Base-by-base conservation (phyloP, 2,888 invertebrate genomes). In the Gryllus longicercus region DNA sequence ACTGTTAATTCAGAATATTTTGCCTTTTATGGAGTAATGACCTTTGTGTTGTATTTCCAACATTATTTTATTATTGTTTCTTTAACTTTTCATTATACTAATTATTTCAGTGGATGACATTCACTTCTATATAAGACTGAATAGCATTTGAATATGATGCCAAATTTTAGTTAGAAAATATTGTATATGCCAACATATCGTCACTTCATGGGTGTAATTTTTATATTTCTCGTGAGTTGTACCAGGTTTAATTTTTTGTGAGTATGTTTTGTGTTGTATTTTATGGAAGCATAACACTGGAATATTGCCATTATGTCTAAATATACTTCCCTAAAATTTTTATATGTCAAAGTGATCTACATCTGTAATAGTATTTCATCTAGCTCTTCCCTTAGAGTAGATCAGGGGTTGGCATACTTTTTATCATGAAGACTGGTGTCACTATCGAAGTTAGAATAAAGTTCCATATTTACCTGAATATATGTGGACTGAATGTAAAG, bases 71-170 rank as follows among this genome's bases (percentile, higher is more conserved):
- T 12, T 63, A 8, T 11, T 63, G n/a, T 18, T 63, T 18, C 14
- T 14, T 18, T 63, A 63, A 38, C 63, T 63, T 63, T 63, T 63
- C 16, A 18, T 18, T 63, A 11, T 18, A 18, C 63, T 63, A 18
- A 63, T 63, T 16, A 63, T 63, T 63, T 63, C 63, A 63, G 63
- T 63, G 63, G 63, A 63, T 63, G 8, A 63, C 63, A 63, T 63
- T 63, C 63, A 63, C 63, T 63, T 63, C 63, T 63, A 63, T 63
- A 63, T 63, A 63, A 63, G 63, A 63, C 63, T 63, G 63, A 63
- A 63, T 63, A 63, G 63, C 63, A 63, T 63, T 63, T 63, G 63
- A 63, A 63, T 63, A 63, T n/a, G n/a, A 63, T 63, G 63, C 63
- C 63, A 63, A 63, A 63, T 63, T 63, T 63, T 63, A 63, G 63